Evolutionary conservation across 1,140 invertebrate genomes (phyloP).

Genomic region (Agraylea sexmaculata): DNA sequence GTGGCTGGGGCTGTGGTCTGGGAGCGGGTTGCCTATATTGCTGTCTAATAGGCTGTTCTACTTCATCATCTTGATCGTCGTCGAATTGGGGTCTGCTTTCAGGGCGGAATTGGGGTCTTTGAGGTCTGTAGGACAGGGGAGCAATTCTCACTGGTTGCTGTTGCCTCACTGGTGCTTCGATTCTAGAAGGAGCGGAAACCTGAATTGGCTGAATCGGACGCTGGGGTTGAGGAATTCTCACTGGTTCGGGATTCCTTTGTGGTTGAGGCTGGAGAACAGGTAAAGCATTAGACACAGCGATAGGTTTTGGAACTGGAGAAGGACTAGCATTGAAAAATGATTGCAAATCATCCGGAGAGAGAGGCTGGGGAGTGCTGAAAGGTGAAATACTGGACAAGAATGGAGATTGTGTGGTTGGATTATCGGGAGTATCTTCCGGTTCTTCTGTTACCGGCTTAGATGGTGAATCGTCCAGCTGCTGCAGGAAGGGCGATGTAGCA

Average conservation of each 20-base stretch:
- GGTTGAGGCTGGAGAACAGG: slow-evolving; percentile 28
- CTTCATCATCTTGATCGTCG: slow-evolving; percentile 26
- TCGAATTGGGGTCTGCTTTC: slow-evolving; percentile 25
- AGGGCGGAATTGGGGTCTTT: slow-evolving; percentile 35
- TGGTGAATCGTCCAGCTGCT: slow-evolving; percentile 38
- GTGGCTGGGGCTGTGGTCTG: slow-evolving; percentile 30
- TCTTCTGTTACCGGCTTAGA: slow-evolving; percentile 46
- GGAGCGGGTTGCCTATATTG: slow-evolving; percentile 32
- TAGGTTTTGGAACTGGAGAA: slow-evolving; percentile 35
- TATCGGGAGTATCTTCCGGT: slow-evolving; percentile 39
- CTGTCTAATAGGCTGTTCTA: slow-evolving; percentile 34
- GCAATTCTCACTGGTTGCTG: slow-evolving; percentile 33
- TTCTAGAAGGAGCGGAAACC: slow-evolving; percentile 26
- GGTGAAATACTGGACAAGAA: slow-evolving; percentile 15
- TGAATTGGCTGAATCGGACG: slow-evolving; percentile 25
- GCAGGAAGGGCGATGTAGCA: slow-evolving; percentile 35
- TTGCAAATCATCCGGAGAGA: slow-evolving; percentile 34
- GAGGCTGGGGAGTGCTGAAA: slow-evolving; percentile 27
- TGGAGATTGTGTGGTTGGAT: slow-evolving; percentile 14
- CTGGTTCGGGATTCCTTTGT: slow-evolving; percentile 26
- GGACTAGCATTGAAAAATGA: slow-evolving; percentile 30
- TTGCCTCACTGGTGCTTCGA: slow-evolving; percentile 25
- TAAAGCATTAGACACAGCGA: slow-evolving; percentile 27
- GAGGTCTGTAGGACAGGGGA: slow-evolving; percentile 35
- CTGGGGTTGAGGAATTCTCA: slow-evolving; percentile 21